These are phyloP conservation scores for Callionymus lyra DNA, from an alignment of 2,113 vertebrate species.

Conservation along the genomic window DNA sequence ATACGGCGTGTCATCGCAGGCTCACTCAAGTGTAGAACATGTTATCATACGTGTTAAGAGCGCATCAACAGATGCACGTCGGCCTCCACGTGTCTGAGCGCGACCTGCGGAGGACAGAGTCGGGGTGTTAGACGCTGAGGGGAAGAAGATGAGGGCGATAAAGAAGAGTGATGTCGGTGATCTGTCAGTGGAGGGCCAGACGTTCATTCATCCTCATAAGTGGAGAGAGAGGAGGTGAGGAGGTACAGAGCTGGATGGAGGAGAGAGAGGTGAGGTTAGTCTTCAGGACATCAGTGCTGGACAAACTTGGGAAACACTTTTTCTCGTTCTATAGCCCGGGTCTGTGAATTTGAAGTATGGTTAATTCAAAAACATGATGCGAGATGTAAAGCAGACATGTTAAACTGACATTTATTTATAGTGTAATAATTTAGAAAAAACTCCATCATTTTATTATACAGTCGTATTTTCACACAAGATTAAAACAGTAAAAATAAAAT, in stretches of 20 bases:
- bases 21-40: slow-evolving; percentile 5
- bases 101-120: slow-evolving; percentile 44
- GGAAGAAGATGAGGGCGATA: slow-evolving; percentile 27
- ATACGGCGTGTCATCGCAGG: slow-evolving; percentile 2
- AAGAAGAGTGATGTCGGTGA: slow-evolving; percentile 28
- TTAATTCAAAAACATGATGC: no score
- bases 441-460: no score
- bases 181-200: slow-evolving; percentile 17
- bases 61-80: not conserved
- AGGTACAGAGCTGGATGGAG: not conserved
- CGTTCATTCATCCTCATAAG: slow-evolving; percentile 38
- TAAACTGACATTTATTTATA: no score
- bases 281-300: no score
- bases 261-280: slow-evolving; percentile 12
- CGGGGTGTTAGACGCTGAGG: slow-evolving; percentile 27
- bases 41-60: slow-evolving; percentile 5
- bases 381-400: no score
- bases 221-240: slow-evolving; percentile 9
- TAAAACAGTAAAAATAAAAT: no score
- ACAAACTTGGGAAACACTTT: no score
- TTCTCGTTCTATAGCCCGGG: no score
- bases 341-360: no score
- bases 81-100: slow-evolving; percentile 1
- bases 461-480: no score
- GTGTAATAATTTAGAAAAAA: no score